A percentile compares a stretch with the other conserved stretches of the same genome.
These are phyloP conservation scores for Heterocephalus glaber DNA, from an alignment of 2,113 vertebrate species.

Conservation along the genomic window DNA sequence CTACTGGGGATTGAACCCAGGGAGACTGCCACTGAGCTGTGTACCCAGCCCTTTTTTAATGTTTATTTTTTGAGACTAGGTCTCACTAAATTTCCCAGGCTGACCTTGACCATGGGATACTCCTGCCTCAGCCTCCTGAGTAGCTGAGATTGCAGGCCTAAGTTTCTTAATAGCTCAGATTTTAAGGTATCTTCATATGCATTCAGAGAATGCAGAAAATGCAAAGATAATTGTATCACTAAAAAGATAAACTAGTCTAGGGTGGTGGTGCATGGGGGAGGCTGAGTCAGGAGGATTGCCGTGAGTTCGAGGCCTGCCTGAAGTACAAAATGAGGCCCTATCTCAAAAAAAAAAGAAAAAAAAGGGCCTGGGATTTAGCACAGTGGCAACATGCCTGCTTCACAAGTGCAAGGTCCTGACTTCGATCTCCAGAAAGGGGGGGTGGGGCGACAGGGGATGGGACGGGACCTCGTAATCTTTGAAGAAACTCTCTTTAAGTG, in stretches of 20 bases:
- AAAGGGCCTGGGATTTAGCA: no score
- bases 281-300: neutral
- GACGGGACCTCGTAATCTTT: neutral
- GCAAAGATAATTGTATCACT: neutral
- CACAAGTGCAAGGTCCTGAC: no score
- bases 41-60: neutral
- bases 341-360: neutral
- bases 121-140: neutral
- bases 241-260: neutral
- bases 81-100: neutral
- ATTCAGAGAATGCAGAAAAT: neutral
- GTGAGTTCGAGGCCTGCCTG: neutral
- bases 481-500: constrained; percentile 27
- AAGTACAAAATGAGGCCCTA: neutral
- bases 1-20: neutral
- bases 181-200: neutral
- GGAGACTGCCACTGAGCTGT: neutral
- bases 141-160: neutral
- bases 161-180: neutral
- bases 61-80: neutral
- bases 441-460: no score
- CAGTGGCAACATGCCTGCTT: no score
- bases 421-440: no score
- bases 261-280: neutral
- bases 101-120: neutral